Conservation (phyloP, 2,113 vertebrate genomes). For the Chauna torquata region DNA sequence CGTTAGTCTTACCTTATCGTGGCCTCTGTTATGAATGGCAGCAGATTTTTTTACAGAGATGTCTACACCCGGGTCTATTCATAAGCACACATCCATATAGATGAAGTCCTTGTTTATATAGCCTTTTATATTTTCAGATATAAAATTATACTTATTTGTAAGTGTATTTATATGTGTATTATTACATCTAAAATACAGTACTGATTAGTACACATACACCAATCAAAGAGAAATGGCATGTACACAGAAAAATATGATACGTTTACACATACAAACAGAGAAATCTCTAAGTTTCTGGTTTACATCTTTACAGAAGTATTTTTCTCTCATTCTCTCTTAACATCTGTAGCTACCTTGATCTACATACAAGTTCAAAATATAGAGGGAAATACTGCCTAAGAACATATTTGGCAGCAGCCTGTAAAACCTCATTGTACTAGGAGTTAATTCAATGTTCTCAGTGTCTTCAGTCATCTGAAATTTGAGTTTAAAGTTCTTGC, state of each 20-base stretch:
- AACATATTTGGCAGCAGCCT: slow-evolving; percentile 15
- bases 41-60: neutral
- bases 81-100: neutral
- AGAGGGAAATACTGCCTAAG: neutral
- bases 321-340: neutral
- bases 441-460: slow-evolving; percentile 41
- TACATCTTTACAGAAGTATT: neutral
- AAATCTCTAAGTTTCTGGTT: neutral
- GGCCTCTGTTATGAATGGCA: neutral
- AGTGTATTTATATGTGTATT: neutral
- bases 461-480: slow-evolving; percentile 50
- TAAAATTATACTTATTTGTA: neutral
- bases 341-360: neutral
- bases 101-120: neutral
- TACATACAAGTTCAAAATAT: neutral
- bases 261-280: neutral
- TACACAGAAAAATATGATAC: neutral
- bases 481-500: slow-evolving; percentile 58
- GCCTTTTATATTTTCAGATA: neutral
- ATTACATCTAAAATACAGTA: neutral
- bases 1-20: neutral
- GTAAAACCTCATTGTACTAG: neutral
- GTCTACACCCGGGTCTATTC: neutral
- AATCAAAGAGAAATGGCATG: neutral
- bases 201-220: neutral